phyloP scores from a whole-genome alignment of 2,888 invertebrate species.

The Altica lythri region DNA sequence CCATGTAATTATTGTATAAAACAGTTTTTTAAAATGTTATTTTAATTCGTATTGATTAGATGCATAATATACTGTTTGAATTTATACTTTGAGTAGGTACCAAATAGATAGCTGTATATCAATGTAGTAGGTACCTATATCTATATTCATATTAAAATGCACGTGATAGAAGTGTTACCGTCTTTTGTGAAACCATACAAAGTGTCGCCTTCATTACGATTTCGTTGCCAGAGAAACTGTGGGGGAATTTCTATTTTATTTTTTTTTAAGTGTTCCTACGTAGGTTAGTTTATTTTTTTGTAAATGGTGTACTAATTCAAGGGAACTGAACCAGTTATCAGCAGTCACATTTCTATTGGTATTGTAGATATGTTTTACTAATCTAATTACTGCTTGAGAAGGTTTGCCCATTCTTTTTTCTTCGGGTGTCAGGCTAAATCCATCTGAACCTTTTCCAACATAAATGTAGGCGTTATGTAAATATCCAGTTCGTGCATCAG shows the following conservation, averaged over 20 bases:
- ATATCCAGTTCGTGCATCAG: slow-evolving; percentile 39
- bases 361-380: slow-evolving; percentile 5
- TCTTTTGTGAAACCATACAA: slow-evolving; percentile 16
- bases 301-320: slow-evolving; percentile 14
- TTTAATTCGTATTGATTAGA: no score
- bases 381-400: slow-evolving; percentile 21
- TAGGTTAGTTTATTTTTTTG: slow-evolving; percentile 15
- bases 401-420: slow-evolving; percentile 15
- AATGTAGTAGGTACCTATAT: no score
- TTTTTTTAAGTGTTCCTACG: slow-evolving; percentile 8
- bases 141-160: no score
- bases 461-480: slow-evolving; percentile 43
- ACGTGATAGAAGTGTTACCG: no score
- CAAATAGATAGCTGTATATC: no score
- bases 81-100: no score
- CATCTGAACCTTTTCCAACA: slow-evolving; percentile 42
- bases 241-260: slow-evolving; percentile 31
- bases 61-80: no score
- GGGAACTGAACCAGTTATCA: slow-evolving; percentile 27
- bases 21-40: no score
- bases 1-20: no score
- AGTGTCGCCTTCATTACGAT: slow-evolving; percentile 10
- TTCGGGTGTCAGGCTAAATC: slow-evolving; percentile 25
- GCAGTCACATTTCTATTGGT: slow-evolving; percentile 20
- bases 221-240: slow-evolving; percentile 17